Percentiles rank a stretch among this genome's conserved stretches.
phyloP scores from a whole-genome alignment of 1,140 invertebrate genomes.

The Frieseomelitta varia region DNA sequence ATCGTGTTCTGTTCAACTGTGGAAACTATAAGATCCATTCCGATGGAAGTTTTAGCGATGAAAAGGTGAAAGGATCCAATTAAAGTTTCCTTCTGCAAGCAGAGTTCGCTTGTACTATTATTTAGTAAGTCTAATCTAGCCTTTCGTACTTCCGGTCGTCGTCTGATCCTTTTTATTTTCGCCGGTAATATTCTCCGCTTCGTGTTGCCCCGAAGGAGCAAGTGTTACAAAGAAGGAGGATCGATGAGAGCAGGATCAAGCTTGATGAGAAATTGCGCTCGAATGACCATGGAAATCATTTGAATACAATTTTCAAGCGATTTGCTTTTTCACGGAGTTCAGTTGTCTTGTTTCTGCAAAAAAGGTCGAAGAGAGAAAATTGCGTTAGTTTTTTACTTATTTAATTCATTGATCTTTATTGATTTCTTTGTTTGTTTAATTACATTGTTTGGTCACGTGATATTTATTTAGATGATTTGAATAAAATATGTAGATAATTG shows the following conservation, averaged over 20 bases:
- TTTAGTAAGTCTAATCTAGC: constrained; percentile 5
- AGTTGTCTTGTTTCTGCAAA: background rate
- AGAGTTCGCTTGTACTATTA: background rate
- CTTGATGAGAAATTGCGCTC: background rate
- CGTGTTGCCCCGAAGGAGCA: background rate
- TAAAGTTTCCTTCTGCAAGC: background rate
- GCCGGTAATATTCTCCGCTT: background rate
- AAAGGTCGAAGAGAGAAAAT: background rate
- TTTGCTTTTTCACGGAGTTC: background rate
- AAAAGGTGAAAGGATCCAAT: background rate
- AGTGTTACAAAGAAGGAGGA: background rate
- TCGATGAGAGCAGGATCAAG: background rate
- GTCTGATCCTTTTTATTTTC: background rate
- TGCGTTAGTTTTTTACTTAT: too few relatives aligned
- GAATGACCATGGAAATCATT: background rate
- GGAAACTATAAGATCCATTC: background rate
- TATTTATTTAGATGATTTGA: too few relatives aligned
- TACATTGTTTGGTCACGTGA: too few relatives aligned
- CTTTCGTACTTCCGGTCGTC: background rate
- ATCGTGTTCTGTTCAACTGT: background rate
- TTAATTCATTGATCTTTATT: too few relatives aligned
- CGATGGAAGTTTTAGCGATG: background rate
- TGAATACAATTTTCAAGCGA: background rate
- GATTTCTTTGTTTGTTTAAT: too few relatives aligned
- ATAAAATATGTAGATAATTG: too few relatives aligned